phyloP scores from a whole-genome alignment of 2,888 invertebrate genomes.

The Leistus spinibarbis region DNA sequence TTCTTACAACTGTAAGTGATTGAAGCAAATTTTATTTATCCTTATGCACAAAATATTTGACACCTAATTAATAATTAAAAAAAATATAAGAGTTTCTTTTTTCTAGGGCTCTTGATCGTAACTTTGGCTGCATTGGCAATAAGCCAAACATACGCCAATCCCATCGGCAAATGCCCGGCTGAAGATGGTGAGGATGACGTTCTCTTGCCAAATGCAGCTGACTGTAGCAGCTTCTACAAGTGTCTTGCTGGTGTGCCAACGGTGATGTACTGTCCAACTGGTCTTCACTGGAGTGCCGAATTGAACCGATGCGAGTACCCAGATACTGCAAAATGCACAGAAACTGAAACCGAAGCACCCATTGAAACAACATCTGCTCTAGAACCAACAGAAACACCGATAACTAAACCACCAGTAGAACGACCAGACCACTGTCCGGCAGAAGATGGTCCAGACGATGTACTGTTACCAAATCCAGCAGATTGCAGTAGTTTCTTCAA shows the following conservation, averaged over 20 bases:
- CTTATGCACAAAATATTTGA: too few relatives aligned
- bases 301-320: not conserved
- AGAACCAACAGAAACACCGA: not conserved
- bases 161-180: slow-evolving; percentile 7
- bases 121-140: not conserved
- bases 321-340: not conserved
- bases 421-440: slow-evolving; percentile 11
- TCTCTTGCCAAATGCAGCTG: not conserved
- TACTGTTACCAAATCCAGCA: slow-evolving; percentile 24
- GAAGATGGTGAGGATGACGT: slow-evolving; percentile 21
- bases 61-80: too few relatives aligned
- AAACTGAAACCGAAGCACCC: not conserved
- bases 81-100: not conserved
- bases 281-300: not conserved
- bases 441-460: slow-evolving; percentile 11
- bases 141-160: not conserved
- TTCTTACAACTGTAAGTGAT: not conserved
- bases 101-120: not conserved
- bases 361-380: not conserved
- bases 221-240: not conserved
- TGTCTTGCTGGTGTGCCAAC: not conserved
- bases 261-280: not conserved
- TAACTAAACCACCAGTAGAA: not conserved
- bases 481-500: slow-evolving; percentile 39
- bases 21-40: too few relatives aligned